These are phyloP conservation scores for Erebia palarica DNA, from an alignment of 2,888 invertebrate species.

Conservation along the genomic window DNA sequence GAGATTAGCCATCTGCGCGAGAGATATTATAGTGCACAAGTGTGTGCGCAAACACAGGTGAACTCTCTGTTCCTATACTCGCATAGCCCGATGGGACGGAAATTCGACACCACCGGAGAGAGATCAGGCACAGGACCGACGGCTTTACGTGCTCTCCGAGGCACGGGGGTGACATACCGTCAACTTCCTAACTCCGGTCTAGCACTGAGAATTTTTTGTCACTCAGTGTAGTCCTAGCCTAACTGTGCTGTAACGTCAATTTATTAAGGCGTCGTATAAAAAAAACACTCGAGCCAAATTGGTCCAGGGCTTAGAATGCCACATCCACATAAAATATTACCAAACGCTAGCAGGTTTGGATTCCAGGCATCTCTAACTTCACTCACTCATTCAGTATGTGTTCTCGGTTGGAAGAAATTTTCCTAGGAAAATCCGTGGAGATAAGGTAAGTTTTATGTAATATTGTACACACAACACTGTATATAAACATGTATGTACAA, in stretches of 20 bases:
- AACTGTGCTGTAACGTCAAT: conserved; percentile 3
- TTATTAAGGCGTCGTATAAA: conserved; percentile 11
- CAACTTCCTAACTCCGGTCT: too few species aligned
- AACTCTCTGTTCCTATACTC: too few species aligned
- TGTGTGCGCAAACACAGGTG: too few species aligned
- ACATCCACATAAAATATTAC: conserved; percentile 18
- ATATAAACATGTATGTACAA: too few species aligned
- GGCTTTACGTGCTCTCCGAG: too few species aligned
- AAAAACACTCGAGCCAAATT: conserved; percentile 9
- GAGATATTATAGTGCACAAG: too few species aligned
- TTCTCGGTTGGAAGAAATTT: conserved; percentile 3
- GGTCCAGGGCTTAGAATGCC: conserved; percentile 14
- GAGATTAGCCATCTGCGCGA: too few species aligned
- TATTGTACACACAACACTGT: background rate
- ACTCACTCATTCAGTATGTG: conserved; percentile 16
- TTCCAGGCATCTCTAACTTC: conserved; percentile 14
- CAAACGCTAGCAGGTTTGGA: conserved; percentile 17
- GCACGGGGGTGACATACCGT: too few species aligned
- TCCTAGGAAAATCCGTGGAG: background rate
- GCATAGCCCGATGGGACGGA: too few species aligned
- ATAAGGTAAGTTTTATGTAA: background rate
- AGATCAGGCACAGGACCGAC: too few species aligned
- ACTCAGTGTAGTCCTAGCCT: background rate
- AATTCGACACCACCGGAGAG: too few species aligned
- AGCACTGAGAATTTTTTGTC: too few species aligned